phyloP scores from a whole-genome alignment of 2,888 invertebrate species.

The Acanthoscelides obtectus region DNA sequence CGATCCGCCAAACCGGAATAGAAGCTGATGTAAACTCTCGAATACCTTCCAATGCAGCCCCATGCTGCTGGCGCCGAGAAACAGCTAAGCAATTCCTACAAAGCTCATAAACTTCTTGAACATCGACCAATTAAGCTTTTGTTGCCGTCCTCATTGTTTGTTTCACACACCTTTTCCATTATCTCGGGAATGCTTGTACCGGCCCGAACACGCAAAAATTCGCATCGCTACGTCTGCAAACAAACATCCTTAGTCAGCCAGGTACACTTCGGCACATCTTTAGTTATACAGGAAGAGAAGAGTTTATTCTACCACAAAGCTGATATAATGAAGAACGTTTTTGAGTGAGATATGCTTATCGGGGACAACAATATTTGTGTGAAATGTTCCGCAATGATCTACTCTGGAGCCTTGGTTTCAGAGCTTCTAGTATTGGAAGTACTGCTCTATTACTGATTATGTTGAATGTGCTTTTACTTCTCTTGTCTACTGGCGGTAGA shows the following conservation, averaged over 20 bases:
- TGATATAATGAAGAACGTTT: no score
- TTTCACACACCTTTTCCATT: slow-evolving; percentile 45
- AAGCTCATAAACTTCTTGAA: not conserved
- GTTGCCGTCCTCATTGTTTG: slow-evolving; percentile 1
- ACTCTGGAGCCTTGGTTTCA: no score
- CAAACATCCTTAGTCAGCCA: not conserved
- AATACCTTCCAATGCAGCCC: not conserved
- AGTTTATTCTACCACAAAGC: no score
- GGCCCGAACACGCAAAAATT: slow-evolving; percentile 35
- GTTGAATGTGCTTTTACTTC: no score
- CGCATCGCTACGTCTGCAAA: slow-evolving; percentile 22
- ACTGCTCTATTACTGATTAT: no score
- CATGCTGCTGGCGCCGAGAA: not conserved
- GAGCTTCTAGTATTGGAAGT: no score
- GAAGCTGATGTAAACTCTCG: not conserved
- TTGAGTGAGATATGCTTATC: no score
- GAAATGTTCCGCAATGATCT: no score
- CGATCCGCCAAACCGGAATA: no score
- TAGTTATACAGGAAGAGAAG: not conserved
- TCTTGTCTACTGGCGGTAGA: no score
- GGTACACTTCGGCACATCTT: slow-evolving; percentile 11
- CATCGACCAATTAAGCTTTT: not conserved
- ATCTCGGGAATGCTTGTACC: slow-evolving; percentile 40
- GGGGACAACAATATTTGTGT: no score
- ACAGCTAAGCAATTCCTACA: not conserved